Percentiles rank a stretch among this genome's conserved stretches.
Conservation (phyloP, 2,113 vertebrate genomes). For the Pterophyllum scalare region DNA sequence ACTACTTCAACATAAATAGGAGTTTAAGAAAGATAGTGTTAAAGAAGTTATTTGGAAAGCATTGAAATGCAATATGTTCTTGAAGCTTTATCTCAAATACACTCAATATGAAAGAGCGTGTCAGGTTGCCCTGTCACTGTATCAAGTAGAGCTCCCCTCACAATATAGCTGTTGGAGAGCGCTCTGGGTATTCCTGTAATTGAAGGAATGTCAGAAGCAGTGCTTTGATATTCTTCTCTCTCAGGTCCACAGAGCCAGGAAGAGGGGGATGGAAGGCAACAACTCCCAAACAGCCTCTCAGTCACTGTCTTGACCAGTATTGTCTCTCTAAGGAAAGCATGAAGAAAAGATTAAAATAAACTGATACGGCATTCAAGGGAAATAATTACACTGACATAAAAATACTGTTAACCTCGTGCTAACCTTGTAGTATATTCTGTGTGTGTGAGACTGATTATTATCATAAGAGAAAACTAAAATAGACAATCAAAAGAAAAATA, state of each 20-base stretch:
- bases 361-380: background rate
- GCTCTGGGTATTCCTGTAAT: constrained; percentile 52
- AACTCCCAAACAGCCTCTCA: constrained; percentile 30
- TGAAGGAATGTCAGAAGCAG: constrained; percentile 45
- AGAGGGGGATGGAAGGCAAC: constrained; percentile 1
- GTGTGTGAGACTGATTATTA: background rate
- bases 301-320: constrained; percentile 35
- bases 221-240: constrained; percentile 52
- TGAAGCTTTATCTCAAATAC: constrained; percentile 28
- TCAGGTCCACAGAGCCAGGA: background rate
- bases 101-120: background rate
- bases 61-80: constrained; percentile 9
- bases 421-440: background rate
- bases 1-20: constrained; percentile 73
- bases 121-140: constrained; percentile 31
- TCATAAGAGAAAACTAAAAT: background rate
- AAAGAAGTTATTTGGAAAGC: background rate
- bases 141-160: constrained; percentile 33
- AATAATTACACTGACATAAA: background rate
- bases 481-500: background rate
- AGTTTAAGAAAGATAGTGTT: constrained; percentile 70
- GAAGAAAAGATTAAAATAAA: constrained; percentile 53
- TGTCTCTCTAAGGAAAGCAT: constrained; percentile 48
- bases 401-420: background rate
- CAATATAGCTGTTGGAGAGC: constrained; percentile 20